phyloP scores from a whole-genome alignment of 1,140 invertebrate genomes.

The Tetramorium parvispinum region DNA sequence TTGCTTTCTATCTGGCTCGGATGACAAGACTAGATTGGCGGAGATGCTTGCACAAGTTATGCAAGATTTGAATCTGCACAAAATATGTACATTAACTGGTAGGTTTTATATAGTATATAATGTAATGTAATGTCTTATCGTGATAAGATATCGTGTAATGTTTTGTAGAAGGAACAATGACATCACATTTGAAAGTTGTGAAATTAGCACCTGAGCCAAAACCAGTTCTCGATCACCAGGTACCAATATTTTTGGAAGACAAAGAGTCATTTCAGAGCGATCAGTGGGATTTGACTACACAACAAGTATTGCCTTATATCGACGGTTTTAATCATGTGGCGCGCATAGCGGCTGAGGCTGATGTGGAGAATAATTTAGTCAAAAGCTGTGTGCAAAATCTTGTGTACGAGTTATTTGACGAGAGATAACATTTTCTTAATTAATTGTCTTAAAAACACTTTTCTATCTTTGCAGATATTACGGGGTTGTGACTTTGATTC shows the following conservation, averaged over 20 bases:
- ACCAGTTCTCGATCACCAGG: conserved; percentile 95
- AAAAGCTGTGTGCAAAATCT: conserved; percentile 98
- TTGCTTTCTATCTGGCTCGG: conserved; percentile 90
- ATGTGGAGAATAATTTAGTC: conserved; percentile 97
- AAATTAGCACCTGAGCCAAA: conserved; percentile 92
- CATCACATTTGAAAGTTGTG: conserved; percentile 93
- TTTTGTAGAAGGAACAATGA: conserved; percentile 90
- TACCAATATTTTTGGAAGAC: conserved; percentile 92
- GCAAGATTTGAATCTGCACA: conserved; percentile 92
- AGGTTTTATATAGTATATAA: conserved; percentile 65
- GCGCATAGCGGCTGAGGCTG: conserved; percentile 92
- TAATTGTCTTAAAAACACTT: background rate
- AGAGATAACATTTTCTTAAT: background rate
- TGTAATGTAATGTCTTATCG: background rate
- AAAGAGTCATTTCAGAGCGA: conserved; percentile 87
- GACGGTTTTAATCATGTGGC: conserved; percentile 97
- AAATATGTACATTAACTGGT: conserved; percentile 92
- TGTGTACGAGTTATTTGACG: conserved; percentile 86
- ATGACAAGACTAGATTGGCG: conserved; percentile 88
- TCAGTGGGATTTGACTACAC: conserved; percentile 97
- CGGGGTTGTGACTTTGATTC: conserved; percentile 92
- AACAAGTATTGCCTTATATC: conserved; percentile 95
- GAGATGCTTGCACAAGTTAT: conserved; percentile 92
- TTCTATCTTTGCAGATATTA: conserved; percentile 87
- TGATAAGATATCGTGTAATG: conserved; percentile 9